phyloP scores from a whole-genome alignment of 2,113 vertebrate genomes.

The Urocitellus parryii region DNA sequence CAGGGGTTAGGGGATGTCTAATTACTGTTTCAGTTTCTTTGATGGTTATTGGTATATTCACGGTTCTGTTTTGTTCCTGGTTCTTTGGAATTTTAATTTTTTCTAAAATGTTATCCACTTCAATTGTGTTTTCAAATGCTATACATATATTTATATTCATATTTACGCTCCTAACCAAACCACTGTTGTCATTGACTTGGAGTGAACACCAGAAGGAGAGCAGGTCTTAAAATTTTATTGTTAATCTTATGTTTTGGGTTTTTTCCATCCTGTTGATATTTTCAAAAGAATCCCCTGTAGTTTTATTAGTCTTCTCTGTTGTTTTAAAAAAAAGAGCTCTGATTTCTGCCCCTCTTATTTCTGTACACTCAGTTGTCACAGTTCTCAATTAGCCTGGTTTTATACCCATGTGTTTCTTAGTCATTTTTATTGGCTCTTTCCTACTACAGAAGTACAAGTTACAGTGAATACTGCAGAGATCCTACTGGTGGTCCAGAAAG shows the following conservation, averaged over 20 bases:
- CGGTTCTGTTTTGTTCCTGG: constrained; percentile 28
- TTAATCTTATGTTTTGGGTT: neutral
- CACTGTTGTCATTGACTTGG: neutral
- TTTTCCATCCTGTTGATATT: neutral
- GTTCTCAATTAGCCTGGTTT: neutral
- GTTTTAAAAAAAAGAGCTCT: neutral
- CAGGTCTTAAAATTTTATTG: neutral
- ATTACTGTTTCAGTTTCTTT: neutral
- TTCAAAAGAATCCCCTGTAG: neutral
- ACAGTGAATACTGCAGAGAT: neutral
- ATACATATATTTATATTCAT: neutral
- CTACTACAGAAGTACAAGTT: neutral
- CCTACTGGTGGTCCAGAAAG: neutral
- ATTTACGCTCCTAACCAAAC: neutral
- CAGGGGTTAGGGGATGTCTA: neutral
- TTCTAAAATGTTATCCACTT: constrained; percentile 21
- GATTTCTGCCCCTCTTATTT: neutral
- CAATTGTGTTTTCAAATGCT: neutral
- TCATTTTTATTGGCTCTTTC: neutral
- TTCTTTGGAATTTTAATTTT: neutral
- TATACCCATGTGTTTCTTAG: neutral
- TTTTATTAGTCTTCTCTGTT: neutral
- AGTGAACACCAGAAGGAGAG: neutral
- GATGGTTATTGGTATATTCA: neutral
- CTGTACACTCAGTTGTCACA: neutral